These are phyloP conservation scores for Serripes groenlandicus DNA, from an alignment of 2,888 invertebrate species.

Conservation along the genomic window DNA sequence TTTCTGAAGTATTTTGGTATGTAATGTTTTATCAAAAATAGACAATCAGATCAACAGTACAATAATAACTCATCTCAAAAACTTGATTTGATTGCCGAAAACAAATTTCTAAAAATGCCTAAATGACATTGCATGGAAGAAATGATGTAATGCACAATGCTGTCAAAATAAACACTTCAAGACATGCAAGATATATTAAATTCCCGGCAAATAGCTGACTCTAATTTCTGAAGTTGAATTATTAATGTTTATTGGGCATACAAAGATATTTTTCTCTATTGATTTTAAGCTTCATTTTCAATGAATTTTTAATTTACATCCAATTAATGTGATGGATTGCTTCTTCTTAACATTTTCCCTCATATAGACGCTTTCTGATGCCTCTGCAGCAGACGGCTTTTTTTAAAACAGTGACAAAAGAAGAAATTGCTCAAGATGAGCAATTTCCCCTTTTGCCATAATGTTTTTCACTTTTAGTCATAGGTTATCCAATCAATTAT, in stretches of 20 bases:
- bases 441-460: not conserved
- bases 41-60: too few relatives aligned
- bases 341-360: not conserved
- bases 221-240: not conserved
- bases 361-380: not conserved
- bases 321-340: not conserved
- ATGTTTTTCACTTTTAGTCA: not conserved
- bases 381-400: not conserved
- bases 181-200: not conserved
- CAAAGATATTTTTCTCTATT: not conserved
- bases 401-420: not conserved
- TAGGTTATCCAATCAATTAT: too few relatives aligned
- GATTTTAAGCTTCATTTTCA: not conserved
- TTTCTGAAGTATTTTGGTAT: too few relatives aligned
- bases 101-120: too few relatives aligned
- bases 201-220: not conserved
- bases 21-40: too few relatives aligned
- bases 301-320: not conserved
- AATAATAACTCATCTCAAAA: too few relatives aligned
- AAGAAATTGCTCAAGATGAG: not conserved
- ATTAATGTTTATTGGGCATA: not conserved
- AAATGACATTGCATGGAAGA: too few relatives aligned
- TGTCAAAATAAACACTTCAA: not conserved
- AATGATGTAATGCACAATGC: too few relatives aligned
- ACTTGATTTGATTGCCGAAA: too few relatives aligned